These are phyloP conservation scores for Halcyon leucocephala DNA, from an alignment of 2,797 vertebrate species.

Conservation along the genomic window DNA sequence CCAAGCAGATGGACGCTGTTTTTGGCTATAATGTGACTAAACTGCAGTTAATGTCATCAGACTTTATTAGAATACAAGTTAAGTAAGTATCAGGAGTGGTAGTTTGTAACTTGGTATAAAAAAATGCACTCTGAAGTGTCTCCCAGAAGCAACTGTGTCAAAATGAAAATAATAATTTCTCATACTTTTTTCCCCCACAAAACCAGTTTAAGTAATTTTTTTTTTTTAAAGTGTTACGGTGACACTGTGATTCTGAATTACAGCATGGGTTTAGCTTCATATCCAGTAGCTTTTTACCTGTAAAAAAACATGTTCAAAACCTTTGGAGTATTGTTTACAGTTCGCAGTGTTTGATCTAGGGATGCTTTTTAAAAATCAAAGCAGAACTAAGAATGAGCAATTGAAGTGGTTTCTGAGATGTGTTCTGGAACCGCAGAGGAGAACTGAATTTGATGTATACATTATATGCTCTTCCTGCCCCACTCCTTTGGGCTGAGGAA, in stretches of 20 bases:
- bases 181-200: fast-evolving
- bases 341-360: not conserved
- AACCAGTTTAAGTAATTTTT: not conserved
- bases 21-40: not conserved
- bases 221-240: not conserved
- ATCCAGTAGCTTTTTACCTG: not conserved
- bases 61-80: not conserved
- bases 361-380: not conserved
- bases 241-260: not conserved
- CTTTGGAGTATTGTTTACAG: not conserved
- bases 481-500: not conserved
- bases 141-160: not conserved
- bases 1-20: not conserved
- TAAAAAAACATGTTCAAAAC: not conserved
- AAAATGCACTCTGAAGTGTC: not conserved
- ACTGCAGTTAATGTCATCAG: not conserved
- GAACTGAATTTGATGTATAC: not conserved
- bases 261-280: not conserved
- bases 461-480: not conserved
- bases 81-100: not conserved
- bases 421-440: not conserved
- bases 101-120: not conserved
- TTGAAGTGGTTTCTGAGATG: not conserved
- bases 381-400: not conserved
- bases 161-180: not conserved